These are phyloP conservation scores for Muscicapa striata DNA, from an alignment of 2,797 vertebrate species.

Conservation along the genomic window DNA sequence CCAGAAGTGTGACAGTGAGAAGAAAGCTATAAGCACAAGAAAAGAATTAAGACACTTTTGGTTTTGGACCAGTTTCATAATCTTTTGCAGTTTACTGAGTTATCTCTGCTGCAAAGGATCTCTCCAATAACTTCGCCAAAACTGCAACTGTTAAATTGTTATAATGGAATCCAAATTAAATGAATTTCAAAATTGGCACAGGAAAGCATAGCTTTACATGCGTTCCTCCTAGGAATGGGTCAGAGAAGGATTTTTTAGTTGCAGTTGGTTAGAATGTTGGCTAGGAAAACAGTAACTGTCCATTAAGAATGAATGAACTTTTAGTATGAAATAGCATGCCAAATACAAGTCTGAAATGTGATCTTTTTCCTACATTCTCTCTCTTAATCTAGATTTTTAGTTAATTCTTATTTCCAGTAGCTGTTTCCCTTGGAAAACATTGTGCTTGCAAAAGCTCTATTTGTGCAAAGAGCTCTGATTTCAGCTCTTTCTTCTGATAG, in stretches of 20 bases:
- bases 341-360: not conserved
- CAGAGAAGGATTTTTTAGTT: not conserved
- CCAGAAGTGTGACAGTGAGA: not conserved
- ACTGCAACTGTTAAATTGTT: not conserved
- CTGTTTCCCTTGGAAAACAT: constrained; percentile 23
- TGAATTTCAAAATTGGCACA: not conserved
- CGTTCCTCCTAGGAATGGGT: not conserved
- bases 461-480: constrained; percentile 11
- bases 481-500: constrained; percentile 34
- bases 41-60: not conserved
- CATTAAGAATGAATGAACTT: constrained; percentile 12
- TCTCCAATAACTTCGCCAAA: not conserved
- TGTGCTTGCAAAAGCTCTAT: not conserved
- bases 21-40: not conserved
- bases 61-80: not conserved
- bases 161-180: not conserved
- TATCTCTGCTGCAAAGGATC: not conserved
- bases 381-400: not conserved
- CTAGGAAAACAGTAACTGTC: constrained; percentile 7
- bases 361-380: constrained; percentile 1
- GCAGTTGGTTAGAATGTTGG: not conserved
- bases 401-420: constrained; percentile 47
- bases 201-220: not conserved
- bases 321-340: not conserved
- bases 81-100: not conserved